Evolutionary conservation across 1,140 invertebrate species (phyloP).

Genomic region (Panulirus ornatus): DNA sequence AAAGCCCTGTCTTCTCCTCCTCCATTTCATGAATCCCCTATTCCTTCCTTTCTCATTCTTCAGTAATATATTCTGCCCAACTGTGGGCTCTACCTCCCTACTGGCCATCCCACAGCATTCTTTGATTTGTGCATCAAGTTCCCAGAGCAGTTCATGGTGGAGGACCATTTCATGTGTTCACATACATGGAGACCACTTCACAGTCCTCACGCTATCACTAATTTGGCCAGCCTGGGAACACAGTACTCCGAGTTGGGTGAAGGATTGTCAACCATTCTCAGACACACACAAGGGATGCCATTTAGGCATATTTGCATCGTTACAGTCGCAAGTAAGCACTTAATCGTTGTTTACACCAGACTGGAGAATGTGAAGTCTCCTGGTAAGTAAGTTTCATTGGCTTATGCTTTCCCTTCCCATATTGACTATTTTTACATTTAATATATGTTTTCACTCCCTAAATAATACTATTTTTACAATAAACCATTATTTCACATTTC

Average conservation of each 20-base stretch:
- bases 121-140: background rate
- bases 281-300: background rate
- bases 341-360: background rate
- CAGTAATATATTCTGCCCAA: background rate
- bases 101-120: background rate
- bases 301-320: background rate
- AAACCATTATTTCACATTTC: background rate
- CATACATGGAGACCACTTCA: background rate
- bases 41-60: background rate
- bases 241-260: no score
- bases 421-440: slow-evolving; percentile 13
- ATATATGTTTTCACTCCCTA: background rate
- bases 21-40: background rate
- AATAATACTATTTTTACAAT: slow-evolving; percentile 14
- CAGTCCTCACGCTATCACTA: background rate
- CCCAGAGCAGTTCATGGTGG: background rate
- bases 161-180: background rate
- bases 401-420: background rate
- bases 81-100: background rate
- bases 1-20: no score
- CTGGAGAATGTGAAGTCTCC: background rate
- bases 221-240: background rate
- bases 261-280: background rate
- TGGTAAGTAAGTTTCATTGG: background rate
- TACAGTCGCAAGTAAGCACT: background rate